Evolutionary conservation across 2,113 vertebrate genomes (phyloP).

Genomic region (Aldabrachelys gigantea): DNA sequence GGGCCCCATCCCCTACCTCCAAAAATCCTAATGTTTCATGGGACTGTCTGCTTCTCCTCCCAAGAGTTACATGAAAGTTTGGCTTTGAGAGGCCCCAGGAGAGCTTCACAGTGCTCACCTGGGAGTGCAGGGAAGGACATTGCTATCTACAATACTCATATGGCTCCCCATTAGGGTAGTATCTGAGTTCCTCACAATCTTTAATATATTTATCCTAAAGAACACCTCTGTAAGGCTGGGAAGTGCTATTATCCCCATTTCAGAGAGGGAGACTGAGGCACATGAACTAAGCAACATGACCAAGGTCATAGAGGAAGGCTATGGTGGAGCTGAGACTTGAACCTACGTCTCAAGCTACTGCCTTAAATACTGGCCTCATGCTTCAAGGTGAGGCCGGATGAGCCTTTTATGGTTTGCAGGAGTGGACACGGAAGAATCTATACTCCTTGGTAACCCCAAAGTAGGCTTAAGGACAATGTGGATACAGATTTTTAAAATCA

Average conservation of each 20-base stretch:
- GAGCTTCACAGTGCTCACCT: rapidly evolving
- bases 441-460: not conserved
- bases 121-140: rapidly evolving
- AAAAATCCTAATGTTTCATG: not conserved
- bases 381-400: not conserved
- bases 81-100: not conserved
- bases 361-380: not conserved
- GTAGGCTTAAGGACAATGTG: not conserved
- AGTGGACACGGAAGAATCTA: not conserved
- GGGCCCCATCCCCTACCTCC: not conserved
- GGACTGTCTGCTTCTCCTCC: not conserved
- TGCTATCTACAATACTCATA: not conserved
- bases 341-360: not conserved
- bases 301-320: not conserved
- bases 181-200: not conserved
- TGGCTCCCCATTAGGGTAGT: not conserved
- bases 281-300: not conserved
- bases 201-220: not conserved
- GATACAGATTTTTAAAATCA: not conserved
- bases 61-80: not conserved
- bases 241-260: not conserved
- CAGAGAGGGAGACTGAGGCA: not conserved
- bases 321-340: not conserved
- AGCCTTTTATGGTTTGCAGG: not conserved
- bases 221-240: not conserved